phyloP scores from a whole-genome alignment of 2,113 vertebrate species.

The Oncorhynchus keta region DNA sequence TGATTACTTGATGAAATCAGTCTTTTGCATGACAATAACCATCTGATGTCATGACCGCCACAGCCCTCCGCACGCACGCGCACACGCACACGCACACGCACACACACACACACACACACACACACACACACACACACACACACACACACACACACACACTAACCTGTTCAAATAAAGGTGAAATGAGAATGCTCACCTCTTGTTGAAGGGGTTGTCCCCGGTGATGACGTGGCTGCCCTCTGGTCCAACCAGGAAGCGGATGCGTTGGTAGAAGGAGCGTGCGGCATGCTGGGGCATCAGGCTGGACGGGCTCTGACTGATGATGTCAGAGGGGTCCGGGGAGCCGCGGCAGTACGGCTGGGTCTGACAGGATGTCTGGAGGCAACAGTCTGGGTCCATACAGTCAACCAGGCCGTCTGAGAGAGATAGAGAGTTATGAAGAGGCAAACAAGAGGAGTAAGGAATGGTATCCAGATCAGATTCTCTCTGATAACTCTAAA shows the following conservation, averaged over 20 bases:
- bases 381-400: constrained; percentile 97
- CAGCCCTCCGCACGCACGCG: too few species aligned
- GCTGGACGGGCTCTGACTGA: constrained; percentile 85
- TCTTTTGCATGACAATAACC: too few species aligned
- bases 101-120: too few species aligned
- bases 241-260: constrained; percentile 89
- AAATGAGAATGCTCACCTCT: constrained; percentile 74
- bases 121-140: constrained; percentile 13
- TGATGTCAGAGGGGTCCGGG: constrained; percentile 89
- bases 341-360: constrained; percentile 90
- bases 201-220: constrained; percentile 92
- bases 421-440: neutral
- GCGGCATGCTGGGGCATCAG: constrained; percentile 88
- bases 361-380: constrained; percentile 92
- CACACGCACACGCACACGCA: too few species aligned
- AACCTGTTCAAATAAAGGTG: too few species aligned
- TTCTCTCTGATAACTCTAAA: neutral
- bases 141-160: constrained; percentile 51
- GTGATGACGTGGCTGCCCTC: constrained; percentile 90
- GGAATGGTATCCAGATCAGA: too few species aligned
- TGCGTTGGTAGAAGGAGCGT: constrained; percentile 91
- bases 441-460: too few species aligned
- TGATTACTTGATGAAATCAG: too few species aligned
- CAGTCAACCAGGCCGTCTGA: constrained; percentile 93
- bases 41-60: too few species aligned